phyloP scores from a whole-genome alignment of 2,888 invertebrate genomes.

The Lacanobia oleracea region DNA sequence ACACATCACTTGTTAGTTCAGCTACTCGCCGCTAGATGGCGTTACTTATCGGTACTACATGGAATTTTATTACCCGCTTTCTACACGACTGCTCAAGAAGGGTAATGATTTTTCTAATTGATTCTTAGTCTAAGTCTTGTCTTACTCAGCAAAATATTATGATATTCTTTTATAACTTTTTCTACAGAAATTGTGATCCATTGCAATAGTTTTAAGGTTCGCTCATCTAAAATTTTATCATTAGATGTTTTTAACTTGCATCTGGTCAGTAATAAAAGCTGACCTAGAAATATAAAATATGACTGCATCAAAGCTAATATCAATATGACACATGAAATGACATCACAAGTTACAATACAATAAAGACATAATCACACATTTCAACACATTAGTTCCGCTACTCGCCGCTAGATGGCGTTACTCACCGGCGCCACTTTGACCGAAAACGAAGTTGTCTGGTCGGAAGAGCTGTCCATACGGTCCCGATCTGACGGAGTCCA shows the following conservation, averaged over 20 bases:
- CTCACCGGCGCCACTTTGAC: slow-evolving; percentile 93
- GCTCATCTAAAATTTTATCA: too few species aligned
- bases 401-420: slow-evolving; percentile 40
- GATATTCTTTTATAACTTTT: too few species aligned
- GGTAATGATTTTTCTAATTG: too few species aligned
- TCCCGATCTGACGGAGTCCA: slow-evolving; percentile 96
- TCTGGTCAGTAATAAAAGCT: background rate
- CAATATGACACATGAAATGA: too few species aligned
- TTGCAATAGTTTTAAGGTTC: too few species aligned
- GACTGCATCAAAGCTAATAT: background rate
- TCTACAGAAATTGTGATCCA: too few species aligned
- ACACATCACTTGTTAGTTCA: background rate
- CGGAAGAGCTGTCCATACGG: slow-evolving; percentile 95
- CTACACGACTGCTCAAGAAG: too few species aligned
- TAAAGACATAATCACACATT: background rate
- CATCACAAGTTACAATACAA: background rate
- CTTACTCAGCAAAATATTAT: too few species aligned
- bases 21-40: background rate
- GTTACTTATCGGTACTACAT: background rate
- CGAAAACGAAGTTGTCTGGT: slow-evolving; percentile 97
- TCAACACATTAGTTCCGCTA: slow-evolving; percentile 2
- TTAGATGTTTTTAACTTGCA: too few species aligned
- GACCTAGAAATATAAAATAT: background rate
- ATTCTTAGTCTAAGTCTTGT: too few species aligned
- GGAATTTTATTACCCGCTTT: too few species aligned